phyloP scores from a whole-genome alignment of 2,888 invertebrate species.

The Deilephila elpenor region DNA sequence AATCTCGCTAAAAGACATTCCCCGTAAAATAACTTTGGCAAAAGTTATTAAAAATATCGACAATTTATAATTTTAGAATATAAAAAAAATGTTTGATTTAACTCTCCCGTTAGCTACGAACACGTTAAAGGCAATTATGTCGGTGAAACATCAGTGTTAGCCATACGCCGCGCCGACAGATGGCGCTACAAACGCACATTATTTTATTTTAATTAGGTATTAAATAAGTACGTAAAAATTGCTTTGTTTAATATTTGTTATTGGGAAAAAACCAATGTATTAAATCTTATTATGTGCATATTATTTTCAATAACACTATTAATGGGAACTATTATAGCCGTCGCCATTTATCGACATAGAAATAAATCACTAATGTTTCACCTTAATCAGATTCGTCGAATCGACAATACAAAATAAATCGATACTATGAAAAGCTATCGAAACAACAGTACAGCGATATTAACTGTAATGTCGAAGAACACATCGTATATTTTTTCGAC shows the following conservation, averaged over 20 bases:
- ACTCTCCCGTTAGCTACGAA: constrained; percentile 1
- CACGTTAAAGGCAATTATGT: constrained; percentile 9
- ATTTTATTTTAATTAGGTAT: too few species aligned
- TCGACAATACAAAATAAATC: neutral
- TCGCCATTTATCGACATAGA: too few species aligned
- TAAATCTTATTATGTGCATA: too few species aligned
- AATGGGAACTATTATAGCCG: too few species aligned
- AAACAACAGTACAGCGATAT: constrained; percentile 4
- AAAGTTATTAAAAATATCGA: neutral
- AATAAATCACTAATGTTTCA: too few species aligned
- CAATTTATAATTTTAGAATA: neutral
- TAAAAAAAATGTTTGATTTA: neutral
- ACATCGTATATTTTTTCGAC: neutral
- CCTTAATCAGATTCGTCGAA: neutral
- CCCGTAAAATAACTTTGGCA: neutral
- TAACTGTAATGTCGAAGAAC: neutral
- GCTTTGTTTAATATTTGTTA: too few species aligned
- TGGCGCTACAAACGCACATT: too few species aligned
- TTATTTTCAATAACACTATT: too few species aligned
- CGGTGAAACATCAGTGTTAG: neutral
- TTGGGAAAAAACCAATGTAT: too few species aligned
- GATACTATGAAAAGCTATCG: neutral
- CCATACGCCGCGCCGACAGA: too few species aligned
- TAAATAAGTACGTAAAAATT: too few species aligned
- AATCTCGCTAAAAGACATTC: neutral